A percentile compares a stretch with the other conserved stretches of the same genome.
Conservation (phyloP, 2,888 invertebrate species). For the Acanthosoma haemorrhoidale region DNA sequence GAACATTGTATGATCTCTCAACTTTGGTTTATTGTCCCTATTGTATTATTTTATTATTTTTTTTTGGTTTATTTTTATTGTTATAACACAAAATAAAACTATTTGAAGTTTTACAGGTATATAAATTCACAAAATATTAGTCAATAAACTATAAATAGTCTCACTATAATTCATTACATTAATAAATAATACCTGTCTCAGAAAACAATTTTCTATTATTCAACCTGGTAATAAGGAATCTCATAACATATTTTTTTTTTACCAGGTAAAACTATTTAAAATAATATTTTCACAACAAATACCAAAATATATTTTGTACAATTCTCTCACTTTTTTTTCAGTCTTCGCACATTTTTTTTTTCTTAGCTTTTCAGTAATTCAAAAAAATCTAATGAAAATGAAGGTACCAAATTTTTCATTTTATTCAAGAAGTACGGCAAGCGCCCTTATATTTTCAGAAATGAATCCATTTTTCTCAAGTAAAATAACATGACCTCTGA, state of each 20-base stretch:
- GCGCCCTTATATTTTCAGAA: background rate
- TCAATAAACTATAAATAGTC: conserved; percentile 22
- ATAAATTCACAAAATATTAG: conserved; percentile 15
- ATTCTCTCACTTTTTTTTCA: background rate
- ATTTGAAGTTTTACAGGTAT: conserved; percentile 3
- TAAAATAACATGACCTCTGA: background rate
- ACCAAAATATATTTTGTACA: conserved; percentile 12
- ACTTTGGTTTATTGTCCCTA: background rate
- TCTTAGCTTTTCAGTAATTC: background rate
- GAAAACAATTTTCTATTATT: background rate
- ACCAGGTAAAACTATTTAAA: background rate
- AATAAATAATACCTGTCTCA: conserved; percentile 20
- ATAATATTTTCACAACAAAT: background rate
- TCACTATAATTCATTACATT: background rate
- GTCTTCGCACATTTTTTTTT: background rate
- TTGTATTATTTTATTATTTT: background rate
- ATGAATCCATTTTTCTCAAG: background rate
- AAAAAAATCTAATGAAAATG: background rate
- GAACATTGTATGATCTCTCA: background rate
- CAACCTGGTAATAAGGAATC: no score
- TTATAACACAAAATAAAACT: conserved; percentile 21
- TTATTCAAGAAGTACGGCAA: background rate
- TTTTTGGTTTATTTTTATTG: background rate
- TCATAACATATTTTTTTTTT: background rate
- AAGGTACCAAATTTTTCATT: background rate